These are phyloP conservation scores for Physella acuta DNA, from an alignment of 1,140 invertebrate genomes.

Conservation along the genomic window DNA sequence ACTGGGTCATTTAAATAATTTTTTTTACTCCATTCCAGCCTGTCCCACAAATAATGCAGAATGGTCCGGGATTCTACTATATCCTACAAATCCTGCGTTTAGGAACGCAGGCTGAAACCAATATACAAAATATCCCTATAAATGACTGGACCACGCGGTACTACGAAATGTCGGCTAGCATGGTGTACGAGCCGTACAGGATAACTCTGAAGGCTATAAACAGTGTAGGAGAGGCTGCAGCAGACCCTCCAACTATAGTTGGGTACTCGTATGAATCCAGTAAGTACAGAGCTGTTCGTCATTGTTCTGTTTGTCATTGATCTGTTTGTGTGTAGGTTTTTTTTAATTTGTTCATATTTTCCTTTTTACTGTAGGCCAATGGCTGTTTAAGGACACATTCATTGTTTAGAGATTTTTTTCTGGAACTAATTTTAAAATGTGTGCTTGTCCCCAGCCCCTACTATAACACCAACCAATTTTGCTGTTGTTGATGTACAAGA, in stretches of 20 bases:
- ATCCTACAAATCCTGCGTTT: constrained; percentile 80
- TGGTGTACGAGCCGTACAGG: constrained; percentile 84
- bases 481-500: constrained; percentile 20
- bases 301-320: no score
- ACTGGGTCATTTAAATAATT: no score
- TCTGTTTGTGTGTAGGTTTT: no score
- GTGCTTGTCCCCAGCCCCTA: constrained; percentile 23
- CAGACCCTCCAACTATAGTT: constrained; percentile 64
- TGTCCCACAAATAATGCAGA: constrained; percentile 95
- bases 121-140: constrained; percentile 27
- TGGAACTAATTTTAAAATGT: no score
- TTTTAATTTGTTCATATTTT: no score
- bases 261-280: constrained; percentile 91
- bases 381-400: no score
- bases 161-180: constrained; percentile 28
- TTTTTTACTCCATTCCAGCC: constrained; percentile 62
- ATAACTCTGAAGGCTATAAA: constrained; percentile 93
- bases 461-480: constrained; percentile 21
- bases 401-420: no score
- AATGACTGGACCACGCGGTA: constrained; percentile 32
- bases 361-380: no score
- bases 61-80: constrained; percentile 90
- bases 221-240: constrained; percentile 80
- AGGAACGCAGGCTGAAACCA: constrained; percentile 3
- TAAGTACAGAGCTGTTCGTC: constrained; percentile 35